Evolutionary conservation across 2,113 vertebrate genomes (phyloP), one percentile per base, ranked within the genome.

Genomic region (Apodemus speciosus): DNA sequence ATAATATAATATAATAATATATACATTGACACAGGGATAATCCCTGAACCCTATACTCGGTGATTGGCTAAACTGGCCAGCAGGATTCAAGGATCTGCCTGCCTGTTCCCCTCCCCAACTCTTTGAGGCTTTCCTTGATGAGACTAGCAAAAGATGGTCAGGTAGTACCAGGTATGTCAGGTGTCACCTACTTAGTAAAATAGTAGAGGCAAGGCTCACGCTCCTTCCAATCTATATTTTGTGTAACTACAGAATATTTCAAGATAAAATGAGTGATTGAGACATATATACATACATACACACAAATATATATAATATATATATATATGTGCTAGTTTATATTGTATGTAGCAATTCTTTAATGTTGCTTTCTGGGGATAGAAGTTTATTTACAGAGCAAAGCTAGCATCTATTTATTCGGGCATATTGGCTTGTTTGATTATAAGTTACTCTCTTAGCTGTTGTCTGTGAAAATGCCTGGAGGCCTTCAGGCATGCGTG

Each of bases 361-460:
- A 84, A 93, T 58, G 66, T 79, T 81, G 53, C 93, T 43, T 89
- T 72, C 66, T 58, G 25, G 8, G 13, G 72, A n/a, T 43, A 64
- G 32, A 64, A 10, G 3, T 88, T 94, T 96, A 94, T 91, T 96
- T 96, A 86, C 43, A 16, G 68, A 85, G 62, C 49, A 43, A 23
- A 56, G 69, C 84, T 88, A 56, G 21, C 30, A 85, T 94, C 84
- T 96, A 90, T 93, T 96, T 92, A 92, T 93, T 93, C 95, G 91
- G 85, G 49, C 76, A 92, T 69, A 77, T 93, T 94, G 66, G 91
- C 89, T 95, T 96, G 71, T 95, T 96, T 96, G 94, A 94, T 95
- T 94, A 38, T 60, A 84, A 89, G 80, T 84, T 91, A 77, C 71
- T 94, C 30, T 94, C 51, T 92, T 95, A 43, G 60, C 77, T 87